Evolutionary conservation across 2,113 vertebrate genomes (phyloP), one percentile per base, ranked within the genome.

Genomic region (Hipposideros armiger): DNA sequence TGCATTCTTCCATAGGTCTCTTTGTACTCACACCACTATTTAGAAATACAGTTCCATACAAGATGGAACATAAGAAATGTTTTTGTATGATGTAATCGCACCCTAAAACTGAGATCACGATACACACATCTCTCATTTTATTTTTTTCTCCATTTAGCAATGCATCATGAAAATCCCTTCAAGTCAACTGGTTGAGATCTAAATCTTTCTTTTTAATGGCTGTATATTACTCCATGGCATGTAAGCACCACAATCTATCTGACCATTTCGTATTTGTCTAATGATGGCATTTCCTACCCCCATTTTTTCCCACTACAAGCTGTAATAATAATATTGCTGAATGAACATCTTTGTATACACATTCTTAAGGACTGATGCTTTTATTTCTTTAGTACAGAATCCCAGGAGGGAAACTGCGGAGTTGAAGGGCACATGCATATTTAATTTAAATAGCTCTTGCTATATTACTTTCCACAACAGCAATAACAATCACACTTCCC

Each of bases 401-500:
- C 93, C 50, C 81, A 69, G 70, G 69, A 90, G 87, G 67, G 62
- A 83, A 42, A 66, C n/a, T 69, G 28, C 86, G 73, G 50, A 17
- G 22, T 56, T 82, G 69, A 56, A n/a, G 69, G n/a, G 58, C 11
- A 11, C 50, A 90, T 93, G 24, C 24, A 84, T 93, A 87, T 96
- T 97, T 96, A 77, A 96, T 93, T 77, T 81, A 67, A 95, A 67
- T 82, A 67, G 47, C 80, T 11, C 10, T 30, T 70, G 45, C 26
- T 58, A 1, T 47, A 36, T 72, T 45, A 5, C 64, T 95, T 94
- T 86, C 50, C 67, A 72, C 42, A 62, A 85, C 3, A 24, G 64
- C 70, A 58, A 45, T 82, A 17, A 45, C 42, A 52, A 11, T 52
- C 40, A 36, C 56, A 92, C 14, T 66, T 72, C 50, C 81, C 40